Conservation (phyloP, 2,888 invertebrate species). For the Thymelicus acteon region DNA sequence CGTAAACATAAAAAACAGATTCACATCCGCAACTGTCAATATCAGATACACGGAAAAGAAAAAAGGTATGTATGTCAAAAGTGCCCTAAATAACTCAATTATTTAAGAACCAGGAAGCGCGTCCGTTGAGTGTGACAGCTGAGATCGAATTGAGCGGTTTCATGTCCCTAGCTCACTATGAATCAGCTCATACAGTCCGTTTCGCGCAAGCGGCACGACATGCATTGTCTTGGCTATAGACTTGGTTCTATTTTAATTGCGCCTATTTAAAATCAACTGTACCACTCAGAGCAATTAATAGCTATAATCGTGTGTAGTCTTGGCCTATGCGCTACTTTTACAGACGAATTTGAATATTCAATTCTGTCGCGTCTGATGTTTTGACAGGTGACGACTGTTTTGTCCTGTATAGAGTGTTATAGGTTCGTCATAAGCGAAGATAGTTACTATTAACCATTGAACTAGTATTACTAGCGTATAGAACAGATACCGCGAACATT, state of each 20-base stretch:
- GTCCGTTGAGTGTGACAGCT: neutral
- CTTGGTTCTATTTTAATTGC: slow-evolving; percentile 61
- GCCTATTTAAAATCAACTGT: slow-evolving; percentile 65
- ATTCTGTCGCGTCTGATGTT: slow-evolving; percentile 11
- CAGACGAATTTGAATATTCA: slow-evolving; percentile 36
- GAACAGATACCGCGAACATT: no score
- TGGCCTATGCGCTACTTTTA: slow-evolving; percentile 22
- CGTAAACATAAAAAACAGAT: no score
- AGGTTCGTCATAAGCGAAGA: no score
- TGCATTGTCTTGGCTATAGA: slow-evolving; percentile 70
- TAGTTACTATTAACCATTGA: no score
- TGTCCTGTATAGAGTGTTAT: neutral
- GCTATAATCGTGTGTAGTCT: slow-evolving; percentile 40
- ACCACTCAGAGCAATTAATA: slow-evolving; percentile 51
- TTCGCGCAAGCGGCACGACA: slow-evolving; percentile 53
- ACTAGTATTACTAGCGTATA: no score
- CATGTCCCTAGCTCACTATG: slow-evolving; percentile 46
- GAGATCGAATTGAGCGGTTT: slow-evolving; percentile 16
- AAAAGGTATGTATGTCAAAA: neutral
- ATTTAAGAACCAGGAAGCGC: slow-evolving; percentile 7
- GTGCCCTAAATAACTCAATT: neutral
- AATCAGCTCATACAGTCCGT: slow-evolving; percentile 76
- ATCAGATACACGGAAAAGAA: neutral
- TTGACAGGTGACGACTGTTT: neutral
- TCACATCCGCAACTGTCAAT: no score